A percentile compares a stretch with the other conserved stretches of the same genome.
phyloP scores from a whole-genome alignment of 2,888 invertebrate species.

The Temnothorax unifasciatus region DNA sequence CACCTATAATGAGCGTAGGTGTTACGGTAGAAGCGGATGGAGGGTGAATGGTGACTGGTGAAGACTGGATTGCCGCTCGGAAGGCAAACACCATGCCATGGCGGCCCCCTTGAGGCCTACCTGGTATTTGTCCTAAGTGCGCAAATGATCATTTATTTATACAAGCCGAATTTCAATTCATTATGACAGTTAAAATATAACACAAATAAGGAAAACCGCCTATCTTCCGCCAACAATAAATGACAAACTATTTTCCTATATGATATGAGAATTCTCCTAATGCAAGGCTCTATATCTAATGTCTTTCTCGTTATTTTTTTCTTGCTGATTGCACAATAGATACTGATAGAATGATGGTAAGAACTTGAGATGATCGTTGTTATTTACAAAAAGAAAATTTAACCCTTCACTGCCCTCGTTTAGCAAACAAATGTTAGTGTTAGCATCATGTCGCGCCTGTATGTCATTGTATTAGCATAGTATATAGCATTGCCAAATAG shows the following conservation, averaged over 20 bases:
- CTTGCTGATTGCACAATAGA: not conserved
- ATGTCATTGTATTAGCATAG: too few species aligned
- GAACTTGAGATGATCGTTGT: not conserved
- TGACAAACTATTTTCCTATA: not conserved
- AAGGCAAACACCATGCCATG: conserved; percentile 90
- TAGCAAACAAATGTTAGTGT: too few species aligned
- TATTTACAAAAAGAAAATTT: not conserved
- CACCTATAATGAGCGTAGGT: conserved; percentile 86
- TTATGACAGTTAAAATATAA: not conserved
- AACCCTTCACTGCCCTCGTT: not conserved
- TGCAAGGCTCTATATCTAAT: not conserved
- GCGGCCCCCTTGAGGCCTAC: conserved; percentile 89
- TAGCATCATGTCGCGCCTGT: too few species aligned
- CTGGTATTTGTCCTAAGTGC: conserved; percentile 88
- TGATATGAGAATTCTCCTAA: not conserved
- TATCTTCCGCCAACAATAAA: not conserved
- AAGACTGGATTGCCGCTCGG: conserved; percentile 85
- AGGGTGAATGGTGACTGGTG: conserved; percentile 85
- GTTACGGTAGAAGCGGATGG: conserved; percentile 85
- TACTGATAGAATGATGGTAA: not conserved
- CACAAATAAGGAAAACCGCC: not conserved
- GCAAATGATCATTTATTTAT: conserved; percentile 78
- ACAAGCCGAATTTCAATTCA: conserved; percentile 24
- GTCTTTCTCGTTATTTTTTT: conserved; percentile 1
- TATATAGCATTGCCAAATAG: too few species aligned